Base-by-base conservation (phyloP, 2,797 vertebrate species). In the Pempheris klunzingeri region DNA sequence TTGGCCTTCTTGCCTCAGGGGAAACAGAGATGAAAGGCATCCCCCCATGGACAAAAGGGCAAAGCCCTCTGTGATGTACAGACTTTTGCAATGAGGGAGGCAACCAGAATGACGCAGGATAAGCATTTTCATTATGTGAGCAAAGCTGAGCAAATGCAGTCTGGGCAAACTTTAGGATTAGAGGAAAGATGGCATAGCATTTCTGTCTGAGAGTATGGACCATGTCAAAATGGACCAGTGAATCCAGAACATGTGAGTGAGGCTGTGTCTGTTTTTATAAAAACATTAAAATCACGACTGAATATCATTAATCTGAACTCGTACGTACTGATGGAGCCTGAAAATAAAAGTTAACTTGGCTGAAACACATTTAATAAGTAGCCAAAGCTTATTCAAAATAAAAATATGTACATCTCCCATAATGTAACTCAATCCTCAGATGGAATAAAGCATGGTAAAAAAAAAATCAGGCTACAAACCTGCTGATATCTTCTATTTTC, bases 401-500 rank as follows among this genome's bases (percentile, higher is more conserved):
- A 74, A 52, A 74, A 44, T 46, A 43, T 46, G 43, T 24, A 72
- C 24, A 81, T 83, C 64, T 77, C 69, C 43, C 28, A 63, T 62
- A 70, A 24, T 30, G 30, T 22, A 77, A 79, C 32, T n/a, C 7
- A 54, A 36, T 55, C 43, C 4, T 62, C 15, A 71, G 50, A 70
- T 53, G 20, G 18, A 72, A 80, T 54, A 72, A 80, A 80, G 70
- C 22, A 64, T 43, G 28, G 52, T 85, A 85, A 95, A 94, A 88
- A 87, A 85, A 95, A 94, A 88, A 87, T 82, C 92, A 91, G 80
- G 87, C 92, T 93, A 96, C 95, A 91, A 96, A 99, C 98, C 98
- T 99, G 96, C 94, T 97, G 91, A 98, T 96, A 84, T 97, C 97
- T 92, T 98, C 97, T 73, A 95, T 95, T 96, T 97, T 97, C 90